Percentiles rank a stretch among this genome's conserved stretches.
phyloP scores from a whole-genome alignment of 92 coral and sea anemone species.

The Zoanthus solanderi region DNA sequence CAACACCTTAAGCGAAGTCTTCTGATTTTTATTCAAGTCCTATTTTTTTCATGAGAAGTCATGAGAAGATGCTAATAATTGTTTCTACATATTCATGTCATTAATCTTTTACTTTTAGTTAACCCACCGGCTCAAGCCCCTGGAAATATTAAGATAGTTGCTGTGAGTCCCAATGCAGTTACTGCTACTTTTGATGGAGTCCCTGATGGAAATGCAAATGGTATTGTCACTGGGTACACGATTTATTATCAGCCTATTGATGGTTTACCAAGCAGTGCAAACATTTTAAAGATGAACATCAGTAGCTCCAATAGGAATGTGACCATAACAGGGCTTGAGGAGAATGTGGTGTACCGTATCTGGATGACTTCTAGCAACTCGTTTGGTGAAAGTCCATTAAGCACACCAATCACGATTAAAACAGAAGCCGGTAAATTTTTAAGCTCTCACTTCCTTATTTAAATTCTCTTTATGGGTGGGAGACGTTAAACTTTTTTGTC shows the following conservation, averaged over 20 bases:
- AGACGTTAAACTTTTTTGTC: too few relatives aligned
- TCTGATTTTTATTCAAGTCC: too few relatives aligned
- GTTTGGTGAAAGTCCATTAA: not conserved
- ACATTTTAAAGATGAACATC: not conserved
- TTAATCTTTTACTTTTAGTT: too few relatives aligned
- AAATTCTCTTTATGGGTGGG: too few relatives aligned
- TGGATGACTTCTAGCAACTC: slow-evolving; percentile 5
- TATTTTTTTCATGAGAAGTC: too few relatives aligned
- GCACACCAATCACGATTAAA: not conserved
- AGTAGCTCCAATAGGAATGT: not conserved
- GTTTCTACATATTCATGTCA: too few relatives aligned
- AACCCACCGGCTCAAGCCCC: not conserved
- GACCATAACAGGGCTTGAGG: not conserved
- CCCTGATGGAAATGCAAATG: slow-evolving; percentile 5
- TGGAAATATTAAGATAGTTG: not conserved
- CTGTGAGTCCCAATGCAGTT: not conserved
- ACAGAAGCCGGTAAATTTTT: not conserved
- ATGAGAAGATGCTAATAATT: too few relatives aligned
- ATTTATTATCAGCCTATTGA: not conserved
- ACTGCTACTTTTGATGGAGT: not conserved
- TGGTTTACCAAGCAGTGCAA: not conserved
- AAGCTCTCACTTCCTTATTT: too few relatives aligned
- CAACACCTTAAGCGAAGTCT: too few relatives aligned
- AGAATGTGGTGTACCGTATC: slow-evolving; percentile 9
- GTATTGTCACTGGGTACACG: not conserved